Percentiles rank a stretch among this genome's conserved stretches.
These are phyloP conservation scores for Troglohyphantes excavatus DNA, from an alignment of 2,888 invertebrate genomes.

Conservation along the genomic window DNA sequence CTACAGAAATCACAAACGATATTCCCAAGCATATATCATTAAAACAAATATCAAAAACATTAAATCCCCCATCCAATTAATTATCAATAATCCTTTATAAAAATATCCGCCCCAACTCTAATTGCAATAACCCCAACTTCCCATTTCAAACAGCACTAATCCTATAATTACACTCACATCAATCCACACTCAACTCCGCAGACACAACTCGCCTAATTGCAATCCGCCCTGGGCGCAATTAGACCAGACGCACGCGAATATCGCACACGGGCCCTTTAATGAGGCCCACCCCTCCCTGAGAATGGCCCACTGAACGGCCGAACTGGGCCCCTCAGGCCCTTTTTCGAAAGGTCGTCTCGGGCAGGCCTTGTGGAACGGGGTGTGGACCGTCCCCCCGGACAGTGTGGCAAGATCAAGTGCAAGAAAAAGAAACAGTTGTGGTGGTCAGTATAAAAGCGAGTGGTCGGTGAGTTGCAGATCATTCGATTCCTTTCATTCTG, in stretches of 20 bases:
- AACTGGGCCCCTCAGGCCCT: slow-evolving; percentile 14
- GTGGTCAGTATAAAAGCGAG: slow-evolving; percentile 48
- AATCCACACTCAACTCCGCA: too few relatives aligned
- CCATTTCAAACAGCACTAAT: too few relatives aligned
- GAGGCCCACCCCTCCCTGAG: slow-evolving; percentile 68
- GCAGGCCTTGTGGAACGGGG: slow-evolving; percentile 60
- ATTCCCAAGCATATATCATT: too few relatives aligned
- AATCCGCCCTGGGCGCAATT: slow-evolving; percentile 23
- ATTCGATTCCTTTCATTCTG: slow-evolving; percentile 48
- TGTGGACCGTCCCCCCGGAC: slow-evolving; percentile 33
- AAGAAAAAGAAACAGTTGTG: slow-evolving; percentile 10
- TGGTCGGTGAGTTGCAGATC: slow-evolving; percentile 27
- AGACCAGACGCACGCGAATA: slow-evolving; percentile 51
- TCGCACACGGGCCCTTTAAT: slow-evolving; percentile 27
- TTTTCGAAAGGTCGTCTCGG: slow-evolving; percentile 52
- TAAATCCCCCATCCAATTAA: too few relatives aligned
- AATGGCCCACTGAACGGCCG: slow-evolving; percentile 41
- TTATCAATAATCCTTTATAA: too few relatives aligned
- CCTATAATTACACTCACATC: too few relatives aligned
- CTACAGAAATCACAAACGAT: too few relatives aligned
- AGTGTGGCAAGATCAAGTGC: slow-evolving; percentile 70
- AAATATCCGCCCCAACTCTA: too few relatives aligned
- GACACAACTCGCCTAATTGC: slow-evolving; percentile 3
- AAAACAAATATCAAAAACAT: too few relatives aligned
- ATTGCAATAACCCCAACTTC: too few relatives aligned